A percentile compares a stretch with the other conserved stretches of the same genome.
Evolutionary conservation across 53 echinoderm and acorn worm species (phyloP).

Genomic region (Patiria pectinifera): DNA sequence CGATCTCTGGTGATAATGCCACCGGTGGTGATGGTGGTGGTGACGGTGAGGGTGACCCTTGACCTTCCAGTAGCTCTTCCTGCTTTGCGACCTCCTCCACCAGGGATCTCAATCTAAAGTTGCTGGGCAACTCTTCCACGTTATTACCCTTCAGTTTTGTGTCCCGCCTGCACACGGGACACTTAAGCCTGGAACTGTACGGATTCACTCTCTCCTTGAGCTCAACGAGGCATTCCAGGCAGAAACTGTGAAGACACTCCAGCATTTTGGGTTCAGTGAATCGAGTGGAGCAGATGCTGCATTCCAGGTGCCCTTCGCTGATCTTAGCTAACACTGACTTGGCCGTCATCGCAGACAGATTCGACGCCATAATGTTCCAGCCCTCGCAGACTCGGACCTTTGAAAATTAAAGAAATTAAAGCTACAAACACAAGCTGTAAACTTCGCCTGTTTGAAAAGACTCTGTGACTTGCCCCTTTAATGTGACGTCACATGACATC

Average conservation of each 20-base stretch:
- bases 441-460: too few species aligned
- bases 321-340: constrained; percentile 16
- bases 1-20: too few species aligned
- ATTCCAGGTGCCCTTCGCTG: constrained; percentile 25
- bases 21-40: too few species aligned
- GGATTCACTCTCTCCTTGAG: not conserved
- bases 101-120: not conserved
- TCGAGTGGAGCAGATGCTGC: constrained; percentile 24
- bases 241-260: constrained; percentile 57
- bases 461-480: too few species aligned
- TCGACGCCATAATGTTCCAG: not conserved
- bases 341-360: not conserved
- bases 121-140: not conserved
- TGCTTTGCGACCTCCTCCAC: constrained; percentile 13
- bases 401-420: not conserved
- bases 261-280: constrained; percentile 41
- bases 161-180: constrained; percentile 38
- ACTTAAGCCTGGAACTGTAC: not conserved
- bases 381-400: not conserved
- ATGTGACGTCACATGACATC: too few species aligned
- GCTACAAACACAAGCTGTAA: too few species aligned
- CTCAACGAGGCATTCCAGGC: constrained; percentile 29
- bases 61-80: constrained; percentile 5
- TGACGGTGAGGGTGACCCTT: not conserved
- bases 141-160: constrained; percentile 7